Conservation (phyloP, 2,888 invertebrate species). For the Drosophila maculinotata region DNA sequence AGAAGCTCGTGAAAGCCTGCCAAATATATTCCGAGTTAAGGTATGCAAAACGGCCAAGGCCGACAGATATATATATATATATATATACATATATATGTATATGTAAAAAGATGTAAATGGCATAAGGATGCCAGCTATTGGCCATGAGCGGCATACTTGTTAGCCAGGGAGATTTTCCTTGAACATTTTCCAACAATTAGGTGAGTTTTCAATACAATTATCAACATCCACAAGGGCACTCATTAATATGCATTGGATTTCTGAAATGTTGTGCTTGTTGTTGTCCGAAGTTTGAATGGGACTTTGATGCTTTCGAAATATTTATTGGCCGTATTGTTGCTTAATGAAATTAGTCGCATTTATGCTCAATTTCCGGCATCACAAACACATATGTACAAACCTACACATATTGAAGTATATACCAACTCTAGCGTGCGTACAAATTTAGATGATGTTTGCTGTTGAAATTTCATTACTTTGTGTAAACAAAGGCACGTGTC, state of each 20-base stretch:
- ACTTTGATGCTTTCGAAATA: conserved; percentile 61
- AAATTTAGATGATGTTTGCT: conserved; percentile 55
- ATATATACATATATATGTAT: neutral
- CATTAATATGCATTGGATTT: conserved; percentile 75
- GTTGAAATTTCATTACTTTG: conserved; percentile 76
- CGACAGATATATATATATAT: conserved; percentile 3
- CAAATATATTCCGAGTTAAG: conserved; percentile 31
- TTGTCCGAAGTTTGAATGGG: conserved; percentile 39
- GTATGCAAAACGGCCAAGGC: conserved; percentile 43
- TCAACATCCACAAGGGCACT: conserved; percentile 19
- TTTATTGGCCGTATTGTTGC: conserved; percentile 66
- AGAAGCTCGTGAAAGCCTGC: conserved; percentile 43
- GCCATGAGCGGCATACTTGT: too few relatives aligned
- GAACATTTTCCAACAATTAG: conserved; percentile 24
- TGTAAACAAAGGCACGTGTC: conserved; percentile 77
- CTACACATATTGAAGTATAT: conserved; percentile 2
- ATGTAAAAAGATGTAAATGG: conserved; percentile 13
- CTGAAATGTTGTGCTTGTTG: conserved; percentile 25
- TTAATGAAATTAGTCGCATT: conserved; percentile 71
- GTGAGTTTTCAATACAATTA: conserved; percentile 26
- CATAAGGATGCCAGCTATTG: conserved; percentile 14
- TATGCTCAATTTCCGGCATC: conserved; percentile 58
- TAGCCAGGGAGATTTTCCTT: conserved; percentile 7
- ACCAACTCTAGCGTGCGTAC: conserved; percentile 15
- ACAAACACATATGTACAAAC: conserved; percentile 3